Evolutionary conservation across 1,140 invertebrate genomes (phyloP).

Genomic region (Cepaea nemoralis): DNA sequence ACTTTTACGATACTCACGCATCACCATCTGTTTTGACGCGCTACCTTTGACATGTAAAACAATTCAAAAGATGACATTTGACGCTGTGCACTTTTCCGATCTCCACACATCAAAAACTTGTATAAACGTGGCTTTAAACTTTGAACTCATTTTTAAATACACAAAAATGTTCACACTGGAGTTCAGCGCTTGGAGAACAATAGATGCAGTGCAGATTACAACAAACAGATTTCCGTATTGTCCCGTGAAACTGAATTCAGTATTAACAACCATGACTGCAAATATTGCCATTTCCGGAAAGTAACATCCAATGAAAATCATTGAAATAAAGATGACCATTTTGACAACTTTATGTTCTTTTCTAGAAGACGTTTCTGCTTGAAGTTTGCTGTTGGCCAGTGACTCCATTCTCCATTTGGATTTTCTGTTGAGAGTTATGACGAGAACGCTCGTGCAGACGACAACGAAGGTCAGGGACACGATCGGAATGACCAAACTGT

Average conservation of each 20-base stretch:
- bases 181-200: background rate
- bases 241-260: background rate
- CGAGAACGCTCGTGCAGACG: background rate
- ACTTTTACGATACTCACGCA: too few relatives aligned
- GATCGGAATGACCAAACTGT: background rate
- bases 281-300: background rate
- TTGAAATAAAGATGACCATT: background rate
- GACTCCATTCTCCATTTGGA: background rate
- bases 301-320: background rate
- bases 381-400: background rate
- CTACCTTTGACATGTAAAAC: too few relatives aligned
- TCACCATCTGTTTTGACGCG: too few relatives aligned
- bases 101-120: too few relatives aligned
- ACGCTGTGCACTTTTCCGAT: too few relatives aligned
- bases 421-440: background rate
- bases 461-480: background rate
- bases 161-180: background rate
- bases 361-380: background rate
- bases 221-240: slow-evolving; percentile 4
- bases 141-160: background rate
- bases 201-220: background rate
- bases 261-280: background rate
- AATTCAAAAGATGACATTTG: too few relatives aligned
- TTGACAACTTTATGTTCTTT: background rate
- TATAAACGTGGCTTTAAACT: background rate